These are phyloP conservation scores for Eriocheir sinensis DNA, from an alignment of 1,140 invertebrate genomes.

Conservation along the genomic window DNA sequence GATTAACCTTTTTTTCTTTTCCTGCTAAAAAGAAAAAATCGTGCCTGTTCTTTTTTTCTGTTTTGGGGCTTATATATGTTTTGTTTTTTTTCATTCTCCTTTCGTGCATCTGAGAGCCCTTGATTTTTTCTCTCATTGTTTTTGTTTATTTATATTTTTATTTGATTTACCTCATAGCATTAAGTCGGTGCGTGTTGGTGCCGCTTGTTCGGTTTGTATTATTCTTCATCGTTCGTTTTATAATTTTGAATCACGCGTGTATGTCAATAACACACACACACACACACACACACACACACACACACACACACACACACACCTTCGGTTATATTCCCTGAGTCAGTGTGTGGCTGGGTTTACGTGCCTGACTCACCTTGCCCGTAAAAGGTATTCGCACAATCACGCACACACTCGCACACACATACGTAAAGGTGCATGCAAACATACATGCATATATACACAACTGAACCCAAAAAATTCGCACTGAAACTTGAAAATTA, in stretches of 20 bases:
- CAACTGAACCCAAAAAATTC: too few species aligned
- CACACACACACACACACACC: conserved; percentile 27
- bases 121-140: neutral
- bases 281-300: conserved; percentile 33
- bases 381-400: too few species aligned
- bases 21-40: neutral
- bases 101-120: neutral
- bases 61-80: too few species aligned
- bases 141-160: neutral
- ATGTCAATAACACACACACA: neutral
- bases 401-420: too few species aligned
- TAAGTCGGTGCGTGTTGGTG: neutral
- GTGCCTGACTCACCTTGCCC: too few species aligned
- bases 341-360: too few species aligned
- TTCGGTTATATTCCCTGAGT: neutral
- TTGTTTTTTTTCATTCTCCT: neutral
- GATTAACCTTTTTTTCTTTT: conserved; percentile 5
- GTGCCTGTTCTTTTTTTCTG: too few species aligned
- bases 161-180: neutral
- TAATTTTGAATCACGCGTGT: neutral
- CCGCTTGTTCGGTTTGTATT: neutral
- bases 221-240: neutral
- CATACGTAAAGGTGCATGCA: too few species aligned
- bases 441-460: too few species aligned
- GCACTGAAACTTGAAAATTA: too few species aligned